These are phyloP conservation scores for Crocuta crocuta DNA, from an alignment of 2,113 vertebrate genomes.

Conservation along the genomic window DNA sequence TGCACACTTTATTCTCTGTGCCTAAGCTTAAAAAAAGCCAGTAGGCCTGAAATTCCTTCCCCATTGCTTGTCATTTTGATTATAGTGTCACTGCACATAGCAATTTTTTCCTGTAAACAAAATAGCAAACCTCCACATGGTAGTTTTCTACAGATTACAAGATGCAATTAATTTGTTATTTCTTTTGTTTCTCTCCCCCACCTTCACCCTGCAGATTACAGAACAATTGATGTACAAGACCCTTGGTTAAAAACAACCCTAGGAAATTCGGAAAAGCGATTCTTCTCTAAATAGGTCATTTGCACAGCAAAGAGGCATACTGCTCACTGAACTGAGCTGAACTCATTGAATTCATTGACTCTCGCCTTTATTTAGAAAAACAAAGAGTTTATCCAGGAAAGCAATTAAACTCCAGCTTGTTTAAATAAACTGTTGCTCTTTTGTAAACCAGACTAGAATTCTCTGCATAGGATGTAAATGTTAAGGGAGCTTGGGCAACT, in stretches of 20 bases:
- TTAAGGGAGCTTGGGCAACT: not conserved
- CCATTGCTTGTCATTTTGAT: not conserved
- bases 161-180: constrained; percentile 5
- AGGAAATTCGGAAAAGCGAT: not conserved
- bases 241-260: not conserved
- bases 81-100: not conserved
- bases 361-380: constrained; percentile 26
- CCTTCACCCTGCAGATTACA: not conserved
- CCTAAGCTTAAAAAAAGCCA: not conserved
- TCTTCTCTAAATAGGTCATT: constrained; percentile 42
- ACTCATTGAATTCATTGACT: not conserved
- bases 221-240: not conserved
- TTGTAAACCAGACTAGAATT: not conserved
- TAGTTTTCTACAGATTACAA: not conserved
- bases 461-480: not conserved
- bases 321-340: not conserved
- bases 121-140: not conserved
- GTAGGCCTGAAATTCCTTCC: not conserved
- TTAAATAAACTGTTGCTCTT: constrained; percentile 20
- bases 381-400: constrained; percentile 38
- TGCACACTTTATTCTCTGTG: not conserved
- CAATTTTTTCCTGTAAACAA: constrained; percentile 20
- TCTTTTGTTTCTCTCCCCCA: constrained; percentile 29
- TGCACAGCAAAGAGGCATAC: not conserved
- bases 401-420: not conserved